Conservation (phyloP, 1,140 invertebrate genomes). For the Cecropterus lyciades region DNA sequence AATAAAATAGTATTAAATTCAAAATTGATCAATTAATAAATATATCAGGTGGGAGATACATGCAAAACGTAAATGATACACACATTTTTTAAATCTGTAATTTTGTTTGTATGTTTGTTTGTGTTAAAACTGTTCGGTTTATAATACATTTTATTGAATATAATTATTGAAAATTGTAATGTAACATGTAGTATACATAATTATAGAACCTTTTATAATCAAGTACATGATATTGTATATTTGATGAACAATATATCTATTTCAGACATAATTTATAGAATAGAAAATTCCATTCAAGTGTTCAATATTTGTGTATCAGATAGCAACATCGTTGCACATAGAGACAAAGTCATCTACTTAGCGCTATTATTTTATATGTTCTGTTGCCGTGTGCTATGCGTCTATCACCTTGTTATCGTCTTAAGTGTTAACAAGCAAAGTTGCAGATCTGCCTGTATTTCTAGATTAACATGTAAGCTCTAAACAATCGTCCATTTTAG, state of each 20-base stretch:
- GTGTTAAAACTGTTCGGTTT: too few relatives aligned
- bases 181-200: too few relatives aligned
- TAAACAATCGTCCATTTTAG: not conserved
- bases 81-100: too few relatives aligned
- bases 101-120: too few relatives aligned
- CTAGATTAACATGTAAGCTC: not conserved
- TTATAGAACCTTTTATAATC: too few relatives aligned
- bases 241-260: too few relatives aligned
- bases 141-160: too few relatives aligned
- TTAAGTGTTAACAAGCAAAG: not conserved
- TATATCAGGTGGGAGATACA: too few relatives aligned
- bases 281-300: not conserved
- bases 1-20: not conserved
- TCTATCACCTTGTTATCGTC: conserved; percentile 18
- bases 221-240: too few relatives aligned
- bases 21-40: too few relatives aligned
- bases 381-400: conserved; percentile 10
- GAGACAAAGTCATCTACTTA: conserved; percentile 19
- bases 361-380: conserved; percentile 8
- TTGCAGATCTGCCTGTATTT: not conserved
- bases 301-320: not conserved
- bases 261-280: not conserved
- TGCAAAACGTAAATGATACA: too few relatives aligned
- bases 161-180: too few relatives aligned
- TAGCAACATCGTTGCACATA: conserved; percentile 15